Evolutionary conservation across 2,113 vertebrate species (phyloP), one percentile per base, ranked within the genome.

Genomic region (Poeciliopsis retropinna): DNA sequence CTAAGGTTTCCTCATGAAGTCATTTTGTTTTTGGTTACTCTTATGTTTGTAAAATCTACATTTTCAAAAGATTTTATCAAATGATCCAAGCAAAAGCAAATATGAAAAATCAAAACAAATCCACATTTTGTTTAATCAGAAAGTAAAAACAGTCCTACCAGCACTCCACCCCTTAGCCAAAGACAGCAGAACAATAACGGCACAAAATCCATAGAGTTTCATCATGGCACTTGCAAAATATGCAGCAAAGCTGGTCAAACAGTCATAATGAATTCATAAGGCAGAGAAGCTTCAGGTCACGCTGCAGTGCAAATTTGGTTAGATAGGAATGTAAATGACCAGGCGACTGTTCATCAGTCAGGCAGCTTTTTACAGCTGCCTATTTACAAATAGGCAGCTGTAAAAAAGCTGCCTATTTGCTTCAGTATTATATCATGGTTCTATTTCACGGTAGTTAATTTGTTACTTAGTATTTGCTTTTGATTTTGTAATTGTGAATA

Each of bases 311-410:
- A 68, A 67, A 88, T 89, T 87, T 89, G 75, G 28, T 78, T 87
- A 89, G 87, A 91, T 89, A 88, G 37, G 8, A 54, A 82, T 82
- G 84, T 1, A 87, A 86, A 85, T 86, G 70, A 74, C 14, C n/a
- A 64, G 51, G 13, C 30, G 10, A 19, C 62, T 41, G 41, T 64
- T 73, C 1, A 70, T 28, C n/a, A 57, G 73, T 64, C 73, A 66
- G 70, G n/a, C n/a, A n/a, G n/a, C n/a, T n/a, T n/a, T n/a, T n/a
- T n/a, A n/a, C n/a, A n/a, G n/a, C n/a, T n/a, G n/a, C n/a, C n/a
- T n/a, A n/a, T n/a, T n/a, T n/a, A n/a, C n/a, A n/a, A n/a, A n/a
- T n/a, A n/a, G n/a, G n/a, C n/a, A n/a, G n/a, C n/a, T 14, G 44
- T 68, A 73, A 29, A 64, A 14, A 60, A 37, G 22, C 39, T 22